Base-by-base conservation (phyloP, 2,797 vertebrate species). In the Acanthurus leucopareius region DNA sequence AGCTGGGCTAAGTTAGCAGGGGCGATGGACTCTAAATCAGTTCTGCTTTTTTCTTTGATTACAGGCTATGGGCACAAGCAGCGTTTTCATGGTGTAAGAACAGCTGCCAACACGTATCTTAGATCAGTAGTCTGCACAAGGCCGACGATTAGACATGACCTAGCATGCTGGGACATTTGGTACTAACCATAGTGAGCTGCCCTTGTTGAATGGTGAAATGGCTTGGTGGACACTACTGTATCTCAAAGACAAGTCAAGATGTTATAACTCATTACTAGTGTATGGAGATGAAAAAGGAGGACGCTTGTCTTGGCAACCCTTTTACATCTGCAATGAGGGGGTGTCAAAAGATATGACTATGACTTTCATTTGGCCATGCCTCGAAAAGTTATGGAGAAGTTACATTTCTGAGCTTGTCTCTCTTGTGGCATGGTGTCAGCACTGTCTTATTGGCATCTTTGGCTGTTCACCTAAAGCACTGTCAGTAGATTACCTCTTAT, bases 81-180 rank as follows among this genome's bases (percentile, higher is more conserved):
- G 56, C 1, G 7, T 52, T 35, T 17, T 54, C 25, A 42, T 25
- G 54, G 15, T 65, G 35, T 57, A 22, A 61, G 51, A 76, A 45
- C 64, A 86, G 76, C 82, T 84, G 81, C 71, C 38, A 38, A 78
- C 56, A 60, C 69, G 53, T 76, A 25, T 79, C 58, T 68, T 44
- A 38, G 42, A 67, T 72, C 65, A 70, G 53, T 63, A 48, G 79
- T 73, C 22, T 73, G 75, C 42, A 42, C 57, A 71, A 79, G 82
- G 79, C 88, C 72, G 59, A 57, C 51, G 35, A 80, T 75, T 56
- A 60, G 80, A 88, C 87, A 72, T 80, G 86, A 86, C 75, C 56
- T 60, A 78, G 77, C 89, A 71, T 48, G 82, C 80, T 69, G 82
- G 84, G 69, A 85, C 88, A 85, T 89, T 82, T 66, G 84, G 84